Conservation (phyloP, 2,888 invertebrate species). For the Amphipyra berbera region DNA sequence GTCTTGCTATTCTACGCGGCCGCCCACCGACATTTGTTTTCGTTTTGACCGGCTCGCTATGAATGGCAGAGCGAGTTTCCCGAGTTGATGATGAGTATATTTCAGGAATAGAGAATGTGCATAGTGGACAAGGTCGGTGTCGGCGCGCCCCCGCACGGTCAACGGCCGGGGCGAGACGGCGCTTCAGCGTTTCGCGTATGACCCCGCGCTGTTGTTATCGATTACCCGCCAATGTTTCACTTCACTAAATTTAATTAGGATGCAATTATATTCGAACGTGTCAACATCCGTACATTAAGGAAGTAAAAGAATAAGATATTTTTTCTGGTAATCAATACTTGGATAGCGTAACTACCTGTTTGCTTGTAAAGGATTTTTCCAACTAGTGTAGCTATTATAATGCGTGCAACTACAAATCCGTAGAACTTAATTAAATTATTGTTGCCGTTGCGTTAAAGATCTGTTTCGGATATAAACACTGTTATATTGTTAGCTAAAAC, state of each 20-base stretch:
- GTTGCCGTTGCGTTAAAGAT: conserved; percentile 24
- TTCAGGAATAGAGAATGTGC: conserved; percentile 59
- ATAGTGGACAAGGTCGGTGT: conserved; percentile 80
- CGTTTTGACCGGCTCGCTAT: conserved; percentile 41
- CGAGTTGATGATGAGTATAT: conserved; percentile 39
- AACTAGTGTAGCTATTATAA: conserved; percentile 8
- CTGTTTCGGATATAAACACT: conserved; percentile 14
- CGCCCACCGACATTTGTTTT: conserved; percentile 42
- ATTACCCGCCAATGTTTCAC: conserved; percentile 79
- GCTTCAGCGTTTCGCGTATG: conserved; percentile 76
- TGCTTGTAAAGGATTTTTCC: conserved; percentile 27
- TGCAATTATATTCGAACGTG: conserved; percentile 55
- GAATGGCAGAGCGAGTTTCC: conserved; percentile 41
- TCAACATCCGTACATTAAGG: conserved; percentile 23
- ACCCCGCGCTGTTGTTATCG: conserved; percentile 82
- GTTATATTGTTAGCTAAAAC: background rate
- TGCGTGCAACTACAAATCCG: conserved; percentile 20
- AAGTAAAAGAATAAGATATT: conserved; percentile 19
- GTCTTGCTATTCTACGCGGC: conserved; percentile 41
- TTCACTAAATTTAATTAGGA: conserved; percentile 73
- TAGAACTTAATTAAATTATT: conserved; percentile 44
- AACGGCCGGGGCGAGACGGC: conserved; percentile 81
- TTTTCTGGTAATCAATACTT: conserved; percentile 52
- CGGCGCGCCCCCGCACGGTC: conserved; percentile 82
- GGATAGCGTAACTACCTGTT: conserved; percentile 44